These are phyloP conservation scores for Drosophila formosana DNA, from an alignment of 2,888 invertebrate genomes.

Conservation along the genomic window DNA sequence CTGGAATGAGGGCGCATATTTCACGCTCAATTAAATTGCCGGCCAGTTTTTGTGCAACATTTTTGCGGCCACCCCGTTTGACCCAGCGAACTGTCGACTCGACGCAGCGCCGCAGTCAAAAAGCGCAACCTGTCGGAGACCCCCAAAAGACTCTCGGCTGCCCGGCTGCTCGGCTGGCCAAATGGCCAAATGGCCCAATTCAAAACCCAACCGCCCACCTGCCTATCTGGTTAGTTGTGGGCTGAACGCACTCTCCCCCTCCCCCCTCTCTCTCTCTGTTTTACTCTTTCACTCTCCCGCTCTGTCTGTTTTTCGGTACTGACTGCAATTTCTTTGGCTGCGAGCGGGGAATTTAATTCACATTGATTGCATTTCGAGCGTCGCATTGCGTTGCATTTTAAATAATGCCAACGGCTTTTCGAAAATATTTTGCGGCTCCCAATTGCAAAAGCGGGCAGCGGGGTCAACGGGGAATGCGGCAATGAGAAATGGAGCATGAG, in stretches of 20 bases:
- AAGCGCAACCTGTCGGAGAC: constrained; percentile 34
- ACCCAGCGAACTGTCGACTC: constrained; percentile 8
- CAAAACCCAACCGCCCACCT: neutral
- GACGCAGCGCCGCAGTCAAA: constrained; percentile 10
- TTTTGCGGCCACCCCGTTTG: constrained; percentile 37
- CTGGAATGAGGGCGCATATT: constrained; percentile 51
- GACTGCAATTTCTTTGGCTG: constrained; percentile 59
- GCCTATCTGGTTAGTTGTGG: constrained; percentile 23
- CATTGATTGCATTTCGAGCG: constrained; percentile 78
- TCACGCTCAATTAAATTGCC: constrained; percentile 75
- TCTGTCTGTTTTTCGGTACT: constrained; percentile 22
- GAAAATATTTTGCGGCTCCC: constrained; percentile 68
- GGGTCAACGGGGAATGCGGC: neutral
- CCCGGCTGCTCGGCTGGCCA: neutral
- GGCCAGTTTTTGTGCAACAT: constrained; percentile 60
- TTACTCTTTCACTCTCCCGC: neutral
- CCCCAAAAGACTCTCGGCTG: neutral
- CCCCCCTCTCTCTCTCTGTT: neutral
- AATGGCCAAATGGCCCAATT: neutral
- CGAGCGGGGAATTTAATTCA: constrained; percentile 75
- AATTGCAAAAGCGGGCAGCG: neutral
- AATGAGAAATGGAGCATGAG: neutral
- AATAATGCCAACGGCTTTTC: constrained; percentile 79
- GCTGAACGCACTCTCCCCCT: too few species aligned
- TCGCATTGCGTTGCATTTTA: constrained; percentile 80